Evolutionary conservation across 2,888 invertebrate species (phyloP).

Genomic region (Smittia aterrima): DNA sequence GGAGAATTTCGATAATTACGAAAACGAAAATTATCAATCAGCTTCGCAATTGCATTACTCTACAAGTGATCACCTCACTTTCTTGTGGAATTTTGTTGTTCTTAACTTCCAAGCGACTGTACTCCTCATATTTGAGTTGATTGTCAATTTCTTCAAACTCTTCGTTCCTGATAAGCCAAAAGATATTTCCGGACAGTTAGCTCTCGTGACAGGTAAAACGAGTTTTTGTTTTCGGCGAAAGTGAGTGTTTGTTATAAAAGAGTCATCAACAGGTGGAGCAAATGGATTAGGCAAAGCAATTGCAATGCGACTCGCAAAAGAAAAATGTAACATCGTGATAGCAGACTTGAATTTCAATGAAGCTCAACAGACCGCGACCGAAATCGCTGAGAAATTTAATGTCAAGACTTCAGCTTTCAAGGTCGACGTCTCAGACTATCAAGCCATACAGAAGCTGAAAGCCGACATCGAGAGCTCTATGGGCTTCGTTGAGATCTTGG

Average conservation of each 20-base stretch:
- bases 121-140: neutral
- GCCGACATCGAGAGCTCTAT: slow-evolving; percentile 50
- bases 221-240: neutral
- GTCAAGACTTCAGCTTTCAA: slow-evolving; percentile 21
- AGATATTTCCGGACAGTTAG: slow-evolving; percentile 25
- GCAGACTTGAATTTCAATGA: slow-evolving; percentile 52
- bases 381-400: slow-evolving; percentile 46
- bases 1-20: slow-evolving; percentile 37
- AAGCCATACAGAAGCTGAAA: slow-evolving; percentile 51
- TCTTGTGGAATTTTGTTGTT: neutral
- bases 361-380: slow-evolving; percentile 51
- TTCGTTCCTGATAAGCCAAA: neutral
- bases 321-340: slow-evolving; percentile 53
- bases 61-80: neutral
- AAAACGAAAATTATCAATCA: slow-evolving; percentile 26
- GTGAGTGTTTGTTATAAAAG: neutral
- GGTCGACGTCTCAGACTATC: slow-evolving; percentile 51
- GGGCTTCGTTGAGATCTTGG: slow-evolving; percentile 55
- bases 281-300: slow-evolving; percentile 56
- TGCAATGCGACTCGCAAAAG: slow-evolving; percentile 51
- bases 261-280: slow-evolving; percentile 49
- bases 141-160: neutral
- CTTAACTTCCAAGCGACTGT: neutral
- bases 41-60: neutral
- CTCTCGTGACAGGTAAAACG: slow-evolving; percentile 24